Evolutionary conservation across 2,888 invertebrate species (phyloP), one percentile per base, ranked within the genome.

Genomic region (Euclidia mi): DNA sequence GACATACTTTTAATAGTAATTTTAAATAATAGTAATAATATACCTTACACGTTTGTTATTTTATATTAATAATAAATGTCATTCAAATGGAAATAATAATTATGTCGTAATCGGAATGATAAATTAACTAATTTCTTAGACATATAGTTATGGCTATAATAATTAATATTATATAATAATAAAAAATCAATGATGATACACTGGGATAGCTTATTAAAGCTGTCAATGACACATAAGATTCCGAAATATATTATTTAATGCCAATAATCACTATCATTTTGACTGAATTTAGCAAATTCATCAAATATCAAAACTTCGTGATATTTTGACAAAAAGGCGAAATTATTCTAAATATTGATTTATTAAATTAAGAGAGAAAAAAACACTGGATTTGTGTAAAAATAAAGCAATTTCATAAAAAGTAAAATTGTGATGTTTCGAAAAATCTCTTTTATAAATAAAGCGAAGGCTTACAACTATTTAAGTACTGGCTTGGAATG

Each of bases 401-500:
- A 14, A 10, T 11, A 3, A 3, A 14, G 17, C 20, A 3, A 3
- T 4, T 11, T 18, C 10, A 4, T n/a, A 7, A 25, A 4, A 25
- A 3, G 4, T 25, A 1, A 25, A 25, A 25, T 40, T 45, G 18
- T 49, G n/a, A 38, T 46, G 29, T 45, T 29, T 38, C 9, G 6
- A 35, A 49, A 15, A 2, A 44, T 37, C n/a, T 31, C n/a, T 15
- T 0, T 40, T 10, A 35, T 34, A 41, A 42, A 32, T 42, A 44
- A 43, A 34, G 34, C 1, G 37, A 28, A 57, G 47, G 41, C 60
- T 65, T 68, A 79, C 59, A 67, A 20, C 79, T 90, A 91, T 79
- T 92, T 92, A 92, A 92, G 91, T 92, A 92, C 91, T 85, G 84
- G 78, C 66, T 73, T 84, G 88, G 87, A 90, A 89, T 90, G 88